Conservation (phyloP, 1,140 invertebrate genomes). For the Aradophagus sp. region DNA sequence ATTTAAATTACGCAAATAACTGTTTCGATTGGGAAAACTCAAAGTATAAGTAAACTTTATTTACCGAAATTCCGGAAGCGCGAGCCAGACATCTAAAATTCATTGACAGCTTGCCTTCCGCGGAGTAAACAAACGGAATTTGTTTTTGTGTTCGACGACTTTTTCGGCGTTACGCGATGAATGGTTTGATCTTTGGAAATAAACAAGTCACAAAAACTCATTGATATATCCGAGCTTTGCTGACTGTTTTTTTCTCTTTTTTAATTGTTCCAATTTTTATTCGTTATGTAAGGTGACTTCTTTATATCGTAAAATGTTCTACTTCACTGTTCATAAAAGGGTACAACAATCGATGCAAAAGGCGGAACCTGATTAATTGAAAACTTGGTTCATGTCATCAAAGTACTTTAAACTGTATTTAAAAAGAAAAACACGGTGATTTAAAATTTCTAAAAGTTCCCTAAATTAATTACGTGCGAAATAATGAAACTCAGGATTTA, state of each 20-base stretch:
- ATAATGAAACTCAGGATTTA: constrained; percentile 24
- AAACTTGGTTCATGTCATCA: no score
- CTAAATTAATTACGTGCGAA: no score
- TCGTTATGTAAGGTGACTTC: constrained; percentile 1
- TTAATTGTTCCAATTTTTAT: constrained; percentile 1
- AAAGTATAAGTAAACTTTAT: no score
- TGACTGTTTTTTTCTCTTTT: neutral
- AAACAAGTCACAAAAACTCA: constrained; percentile 22
- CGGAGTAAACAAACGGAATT: constrained; percentile 29
- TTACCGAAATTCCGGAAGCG: no score
- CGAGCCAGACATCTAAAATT: constrained; percentile 19
- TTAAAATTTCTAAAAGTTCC: no score
- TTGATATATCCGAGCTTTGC: neutral
- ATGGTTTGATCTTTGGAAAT: constrained; percentile 21
- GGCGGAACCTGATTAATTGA: no score
- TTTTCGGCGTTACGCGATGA: constrained; percentile 4
- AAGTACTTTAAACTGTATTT: no score
- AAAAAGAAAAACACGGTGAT: no score
- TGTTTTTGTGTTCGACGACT: constrained; percentile 4
- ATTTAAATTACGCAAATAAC: no score
- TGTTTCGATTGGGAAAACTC: no score
- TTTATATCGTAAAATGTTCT: constrained; percentile 12
- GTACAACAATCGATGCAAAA: no score
- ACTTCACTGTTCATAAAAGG: constrained; percentile 11
- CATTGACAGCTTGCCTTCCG: constrained; percentile 27